Evolutionary conservation across 1,140 invertebrate genomes (phyloP).

Genomic region (silkworm (Bombyx mori)): DNA sequence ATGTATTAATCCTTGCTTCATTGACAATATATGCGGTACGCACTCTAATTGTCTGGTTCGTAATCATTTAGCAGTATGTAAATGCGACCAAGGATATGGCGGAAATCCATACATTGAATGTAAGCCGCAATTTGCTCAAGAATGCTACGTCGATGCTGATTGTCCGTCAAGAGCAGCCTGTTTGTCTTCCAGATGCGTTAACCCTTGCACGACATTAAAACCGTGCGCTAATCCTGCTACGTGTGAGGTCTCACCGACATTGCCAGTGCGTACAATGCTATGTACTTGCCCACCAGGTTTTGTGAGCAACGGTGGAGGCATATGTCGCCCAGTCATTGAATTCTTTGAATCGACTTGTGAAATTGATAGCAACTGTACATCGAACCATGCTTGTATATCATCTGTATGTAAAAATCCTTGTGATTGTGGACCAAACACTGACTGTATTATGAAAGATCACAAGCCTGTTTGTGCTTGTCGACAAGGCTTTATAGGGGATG

Average conservation of each 20-base stretch:
- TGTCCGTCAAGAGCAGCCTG: constrained; percentile 86
- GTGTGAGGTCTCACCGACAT: constrained; percentile 84
- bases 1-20: constrained; percentile 88
- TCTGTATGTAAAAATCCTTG: constrained; percentile 87
- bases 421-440: constrained; percentile 83
- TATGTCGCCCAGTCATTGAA: constrained; percentile 79
- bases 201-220: constrained; percentile 84
- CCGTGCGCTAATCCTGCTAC: constrained; percentile 85
- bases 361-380: constrained; percentile 81
- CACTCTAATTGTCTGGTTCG: constrained; percentile 84
- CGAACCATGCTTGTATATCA: constrained; percentile 83
- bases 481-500: constrained; percentile 85
- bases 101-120: constrained; percentile 90
- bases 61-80: constrained; percentile 87
- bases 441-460: constrained; percentile 85
- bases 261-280: constrained; percentile 89
- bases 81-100: constrained; percentile 79
- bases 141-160: constrained; percentile 86
- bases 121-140: constrained; percentile 77
- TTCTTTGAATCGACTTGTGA: constrained; percentile 78
- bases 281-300: constrained; percentile 92
- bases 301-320: constrained; percentile 85
- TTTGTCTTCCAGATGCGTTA: constrained; percentile 84
- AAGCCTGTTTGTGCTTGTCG: constrained; percentile 88
- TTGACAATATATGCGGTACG: constrained; percentile 82